These are phyloP conservation scores for Drosophila guanche DNA, from an alignment of 1,140 invertebrate species.

Conservation along the genomic window DNA sequence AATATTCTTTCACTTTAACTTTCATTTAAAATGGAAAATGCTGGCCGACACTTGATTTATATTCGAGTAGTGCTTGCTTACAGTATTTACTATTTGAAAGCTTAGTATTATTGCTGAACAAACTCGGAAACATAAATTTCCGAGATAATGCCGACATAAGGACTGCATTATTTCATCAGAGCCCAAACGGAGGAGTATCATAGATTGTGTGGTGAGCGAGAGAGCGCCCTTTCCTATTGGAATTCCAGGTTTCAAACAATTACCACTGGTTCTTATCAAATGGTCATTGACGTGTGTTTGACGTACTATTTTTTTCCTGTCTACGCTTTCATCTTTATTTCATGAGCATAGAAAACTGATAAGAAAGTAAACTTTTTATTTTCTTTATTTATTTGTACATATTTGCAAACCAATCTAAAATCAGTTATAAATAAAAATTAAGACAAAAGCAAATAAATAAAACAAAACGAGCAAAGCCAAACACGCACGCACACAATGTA, in stretches of 20 bases:
- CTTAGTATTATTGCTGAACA: not conserved
- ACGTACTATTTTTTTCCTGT: slow-evolving; percentile 3
- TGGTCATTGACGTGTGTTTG: slow-evolving; percentile 44
- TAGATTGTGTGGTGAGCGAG: not conserved
- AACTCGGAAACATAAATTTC: not conserved
- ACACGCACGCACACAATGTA: slow-evolving; percentile 24
- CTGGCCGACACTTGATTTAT: not conserved
- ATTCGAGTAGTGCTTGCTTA: not conserved
- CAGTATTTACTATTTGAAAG: not conserved
- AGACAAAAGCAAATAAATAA: slow-evolving; percentile 59
- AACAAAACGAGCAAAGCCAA: slow-evolving; percentile 34
- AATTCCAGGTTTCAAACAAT: slow-evolving; percentile 71
- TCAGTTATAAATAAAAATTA: slow-evolving; percentile 47
- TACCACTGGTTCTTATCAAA: slow-evolving; percentile 71
- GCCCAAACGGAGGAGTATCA: not conserved
- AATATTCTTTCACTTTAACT: too few species aligned
- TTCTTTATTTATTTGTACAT: slow-evolving; percentile 11
- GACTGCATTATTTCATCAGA: slow-evolving; percentile 31
- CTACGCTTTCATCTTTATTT: not conserved
- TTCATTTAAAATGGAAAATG: too few species aligned
- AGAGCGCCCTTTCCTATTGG: slow-evolving; percentile 46
- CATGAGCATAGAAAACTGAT: slow-evolving; percentile 14
- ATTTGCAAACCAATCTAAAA: slow-evolving; percentile 36
- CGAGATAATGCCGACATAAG: not conserved
- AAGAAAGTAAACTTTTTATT: slow-evolving; percentile 10